Base-by-base conservation (phyloP, 2,797 vertebrate species). In the Myiothlypis chrysogaster region DNA sequence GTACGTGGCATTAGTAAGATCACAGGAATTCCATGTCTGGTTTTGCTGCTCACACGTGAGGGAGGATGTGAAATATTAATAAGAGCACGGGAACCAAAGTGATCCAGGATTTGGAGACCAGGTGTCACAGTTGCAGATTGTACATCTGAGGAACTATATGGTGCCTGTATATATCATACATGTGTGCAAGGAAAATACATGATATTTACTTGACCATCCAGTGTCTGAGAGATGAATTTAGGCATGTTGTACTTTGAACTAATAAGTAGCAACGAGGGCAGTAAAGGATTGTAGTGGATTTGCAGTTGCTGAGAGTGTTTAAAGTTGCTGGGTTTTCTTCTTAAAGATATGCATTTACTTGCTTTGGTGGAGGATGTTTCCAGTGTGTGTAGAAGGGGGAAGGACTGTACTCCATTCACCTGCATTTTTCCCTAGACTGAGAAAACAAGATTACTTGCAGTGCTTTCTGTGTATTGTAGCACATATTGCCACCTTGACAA, bases 1-100 rank as follows among this genome's bases (percentile, higher is more conserved):
- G 25, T 75, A 86, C 3, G 1, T 61, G 80, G 80, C 76, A 44
- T 94, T 90, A 91, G 50, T 83, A 81, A 88, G 87, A 76, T 86
- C 61, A 55, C 0, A 21, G 65, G 91, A 94, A 86, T 86, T 94
- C 79, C 10, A 5, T 65, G 76, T 88, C 93, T 78, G 59, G 23
- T 86, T 90, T 89, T 88, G 61, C 72, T 75, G 65, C 52, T 86
- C 32, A 41, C 65, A 24, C 0, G 2, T 72, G 90, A 90, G 50
- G 57, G 55, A 91, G 73, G 46, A 65, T 64, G 44, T 83, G 65
- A 94, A 91, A 69, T 75, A 69, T 34, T 86, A 52, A 30, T 70
- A 79, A 66, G 41, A 73, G 17, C 4, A 4, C 6, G 19, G 69
- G 46, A 61, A 88, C 46, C 63, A 32, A 90, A 92, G 44, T 32